Evolutionary conservation across 1,140 invertebrate genomes (phyloP), one percentile per base, ranked within the genome.

Genomic region (Drosophila paulistorum): DNA sequence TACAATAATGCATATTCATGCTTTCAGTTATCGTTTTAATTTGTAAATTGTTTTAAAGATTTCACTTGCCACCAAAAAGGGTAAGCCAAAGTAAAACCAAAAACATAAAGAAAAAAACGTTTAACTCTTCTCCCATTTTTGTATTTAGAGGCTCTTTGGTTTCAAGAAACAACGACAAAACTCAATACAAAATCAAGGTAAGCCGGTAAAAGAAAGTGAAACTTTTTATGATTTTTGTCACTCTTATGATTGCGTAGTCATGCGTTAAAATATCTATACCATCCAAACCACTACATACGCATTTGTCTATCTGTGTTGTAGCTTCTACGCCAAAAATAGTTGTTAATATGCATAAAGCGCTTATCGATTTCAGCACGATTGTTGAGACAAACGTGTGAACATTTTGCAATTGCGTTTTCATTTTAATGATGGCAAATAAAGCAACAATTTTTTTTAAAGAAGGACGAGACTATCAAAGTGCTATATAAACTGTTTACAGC

Each of bases 331-430:
- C 26, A 10, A 26, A 60, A 17, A 11, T 48, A 77, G 68, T 65
- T 85, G 57, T 80, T 81, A 80, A 84, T 84, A 84, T 84, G 77
- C 73, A 74, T 68, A 79, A 79, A 79, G 74, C 70, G 79, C 71
- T 80, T 73, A 80, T 77, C 64, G 74, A 83, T 83, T 83, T 83
- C 76, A 83, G 83, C 76, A 83, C 71, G 7, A 79, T 83, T 69
- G 65, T 66, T 37, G 54, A 13, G 33, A 33, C 57, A 11, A 68
- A 48, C 58, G 73, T 63, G 45, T 58, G 62, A 81, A 23, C 69
- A 69, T 68, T 26, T 76, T 60, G 54, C 65, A 64, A 76, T 65
- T 45, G 35, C 59, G 57, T 71, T 82, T 82, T 68, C 68, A 55
- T 77, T 77, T 77, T 81, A 23, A 23, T 55, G 54, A 39, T 55